Evolutionary conservation across 2,113 vertebrate genomes (phyloP).

Genomic region (Eurystomus gularis): DNA sequence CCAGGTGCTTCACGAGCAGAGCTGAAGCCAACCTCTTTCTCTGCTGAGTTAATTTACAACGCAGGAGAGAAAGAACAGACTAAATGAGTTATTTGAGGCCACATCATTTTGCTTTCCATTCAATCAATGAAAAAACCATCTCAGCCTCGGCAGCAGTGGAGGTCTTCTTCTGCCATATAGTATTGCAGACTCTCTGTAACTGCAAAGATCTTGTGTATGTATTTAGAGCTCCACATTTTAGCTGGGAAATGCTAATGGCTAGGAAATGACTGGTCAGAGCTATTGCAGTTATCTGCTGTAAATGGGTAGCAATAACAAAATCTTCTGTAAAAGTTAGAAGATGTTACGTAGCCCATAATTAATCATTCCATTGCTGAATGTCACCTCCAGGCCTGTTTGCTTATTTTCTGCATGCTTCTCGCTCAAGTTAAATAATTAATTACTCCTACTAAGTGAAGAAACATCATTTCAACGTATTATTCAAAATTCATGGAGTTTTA

Average conservation of each 20-base stretch:
- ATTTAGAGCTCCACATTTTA: not conserved
- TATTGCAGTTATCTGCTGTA: not conserved
- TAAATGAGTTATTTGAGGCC: not conserved
- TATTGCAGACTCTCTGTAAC: not conserved
- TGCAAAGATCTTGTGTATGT: too few species aligned
- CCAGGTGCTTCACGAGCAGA: not conserved
- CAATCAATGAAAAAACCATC: fast-evolving
- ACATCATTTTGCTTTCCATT: not conserved
- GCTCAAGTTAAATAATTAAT: not conserved
- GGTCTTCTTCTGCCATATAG: not conserved
- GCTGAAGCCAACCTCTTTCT: not conserved
- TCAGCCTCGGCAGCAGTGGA: not conserved
- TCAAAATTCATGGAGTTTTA: not conserved
- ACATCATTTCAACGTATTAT: not conserved
- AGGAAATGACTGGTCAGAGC: not conserved
- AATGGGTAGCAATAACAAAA: not conserved
- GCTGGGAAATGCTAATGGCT: not conserved
- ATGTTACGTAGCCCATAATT: not conserved
- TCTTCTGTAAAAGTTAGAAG: not conserved
- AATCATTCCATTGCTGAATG: not conserved
- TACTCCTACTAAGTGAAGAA: not conserved
- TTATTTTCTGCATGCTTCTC: not conserved
- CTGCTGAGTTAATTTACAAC: not conserved
- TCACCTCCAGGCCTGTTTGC: not conserved
- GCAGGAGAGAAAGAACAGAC: not conserved